phyloP scores from a whole-genome alignment of 2,113 vertebrate genomes.

The Puffinus mauretanicus region DNA sequence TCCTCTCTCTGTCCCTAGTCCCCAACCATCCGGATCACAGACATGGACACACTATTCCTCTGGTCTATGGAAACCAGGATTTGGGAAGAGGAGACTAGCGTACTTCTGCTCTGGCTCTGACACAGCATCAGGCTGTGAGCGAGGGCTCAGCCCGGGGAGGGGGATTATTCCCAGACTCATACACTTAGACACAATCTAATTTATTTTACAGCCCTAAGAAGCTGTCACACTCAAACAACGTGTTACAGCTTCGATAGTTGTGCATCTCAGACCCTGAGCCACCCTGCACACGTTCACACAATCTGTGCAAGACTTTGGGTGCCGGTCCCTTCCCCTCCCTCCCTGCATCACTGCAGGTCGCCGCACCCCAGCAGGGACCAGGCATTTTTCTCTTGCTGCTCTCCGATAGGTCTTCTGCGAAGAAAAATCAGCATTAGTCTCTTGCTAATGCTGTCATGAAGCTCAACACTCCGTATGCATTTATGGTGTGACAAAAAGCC shows the following conservation, averaged over 20 bases:
- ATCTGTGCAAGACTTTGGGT: not conserved
- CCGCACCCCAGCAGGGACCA: not conserved
- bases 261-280: not conserved
- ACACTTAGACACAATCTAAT: not conserved
- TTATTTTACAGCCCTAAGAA: not conserved
- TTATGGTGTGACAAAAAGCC: not conserved
- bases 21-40: not conserved
- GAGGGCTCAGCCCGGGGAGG: not conserved
- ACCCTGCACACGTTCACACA: not conserved
- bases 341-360: not conserved
- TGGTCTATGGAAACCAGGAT: not conserved
- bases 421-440: not conserved
- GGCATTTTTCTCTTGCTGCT: not conserved
- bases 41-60: not conserved
- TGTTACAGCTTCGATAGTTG: accelerated
- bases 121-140: not conserved
- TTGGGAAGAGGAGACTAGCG: not conserved
- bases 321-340: not conserved
- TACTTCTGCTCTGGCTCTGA: not conserved
- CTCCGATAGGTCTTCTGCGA: not conserved
- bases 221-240: not conserved
- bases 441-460: not conserved
- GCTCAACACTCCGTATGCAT: not conserved
- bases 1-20: not conserved
- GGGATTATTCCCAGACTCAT: not conserved